Evolutionary conservation across 1,140 invertebrate genomes (phyloP), one percentile per base, ranked within the genome.

Genomic region (Diploscapter pachys): DNA sequence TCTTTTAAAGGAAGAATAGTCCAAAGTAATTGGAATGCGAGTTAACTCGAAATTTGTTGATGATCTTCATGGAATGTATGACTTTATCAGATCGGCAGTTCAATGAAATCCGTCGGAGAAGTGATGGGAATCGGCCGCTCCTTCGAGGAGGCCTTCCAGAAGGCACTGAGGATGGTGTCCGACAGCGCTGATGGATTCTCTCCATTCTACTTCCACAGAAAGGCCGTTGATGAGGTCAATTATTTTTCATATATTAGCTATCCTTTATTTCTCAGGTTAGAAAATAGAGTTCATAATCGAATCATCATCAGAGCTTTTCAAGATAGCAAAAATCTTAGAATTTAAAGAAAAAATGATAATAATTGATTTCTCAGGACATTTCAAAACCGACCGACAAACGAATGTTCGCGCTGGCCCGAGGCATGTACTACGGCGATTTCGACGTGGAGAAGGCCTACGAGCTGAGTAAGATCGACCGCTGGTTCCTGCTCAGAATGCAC

Each of bases 41-140:
- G 1, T 31, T 31, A 31, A 31, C 31, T 31, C 31, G 31, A 31
- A 31, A 31, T 31, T 31, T 31, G 31, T 31, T 31, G 31, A 31
- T 31, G 31, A 31, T 31, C 31, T 31, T 31, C 31, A 31, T 31
- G 31, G 31, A 31, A 31, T 31, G 0, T 31, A 31, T 31, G 31
- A 31, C 1, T 31, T 31, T 31, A 50, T 80, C 48, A 92, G 91
- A 98, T 99, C 86, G 96, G 97, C 64, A 98, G 95, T 87, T 98
- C 95, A 0, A 99, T 99, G 97, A 99, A 99, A 88, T 98, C 95
- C 86, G 95, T 99, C 2, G 97, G 97, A 49, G 97, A 99, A 89
- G 96, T 98, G 2, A 99, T 99, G 97, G 93, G 95, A 2, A 95
- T 99, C 71, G 97, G 96, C 0, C 89, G 96, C 50, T 92, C 90